Base-by-base conservation (phyloP, 2,113 vertebrate genomes). In the Myotis brandtii region DNA sequence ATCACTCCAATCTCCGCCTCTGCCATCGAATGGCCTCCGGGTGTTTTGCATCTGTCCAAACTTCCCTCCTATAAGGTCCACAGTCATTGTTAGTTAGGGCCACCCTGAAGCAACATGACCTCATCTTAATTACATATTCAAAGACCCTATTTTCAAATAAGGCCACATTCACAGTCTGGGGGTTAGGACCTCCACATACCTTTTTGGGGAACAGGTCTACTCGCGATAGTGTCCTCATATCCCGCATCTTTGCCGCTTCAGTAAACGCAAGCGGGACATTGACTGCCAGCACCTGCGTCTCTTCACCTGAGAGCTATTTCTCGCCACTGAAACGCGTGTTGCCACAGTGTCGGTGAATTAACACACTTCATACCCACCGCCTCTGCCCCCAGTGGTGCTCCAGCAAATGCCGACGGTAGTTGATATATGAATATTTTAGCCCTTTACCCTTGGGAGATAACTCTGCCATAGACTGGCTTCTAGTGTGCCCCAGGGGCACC, bases 21-120 rank as follows among this genome's bases (percentile, higher is more conserved):
- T 7, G 1, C 20, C 6, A 3, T 23, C 67, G 2, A 17, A 0
- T 0, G 13, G 73, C 27, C 9, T 20, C 43, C 6, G 2, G 23
- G 40, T 32, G 52, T n/a, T 72, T 6, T 52, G n/a, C 11, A 18
- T 72, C 73, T 80, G 52, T 40, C 14, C 21, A 23, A 4, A 52
- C 23, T 32, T 66, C 75, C 54, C 14, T 23, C 54, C 70, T 25
- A 8, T 20, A 46, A 70, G 37, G 54, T 64, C 30, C 30, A 3
- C 17, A 18, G 46, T 5, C 21, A 43, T 5, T 59, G 46, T 62
- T 21, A 17, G 34, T 62, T 21, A 17, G 37, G 64, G 64, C 9
- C 14, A 12, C 14, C 50, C 50, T 21, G 40, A 40, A 7, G 11
- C 70, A 40, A 10, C 7, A 21, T 18, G 21, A n/a, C 18, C 64